Evolutionary conservation across 2,113 vertebrate species (phyloP).

Genomic region (Dicentrarchus labrax): DNA sequence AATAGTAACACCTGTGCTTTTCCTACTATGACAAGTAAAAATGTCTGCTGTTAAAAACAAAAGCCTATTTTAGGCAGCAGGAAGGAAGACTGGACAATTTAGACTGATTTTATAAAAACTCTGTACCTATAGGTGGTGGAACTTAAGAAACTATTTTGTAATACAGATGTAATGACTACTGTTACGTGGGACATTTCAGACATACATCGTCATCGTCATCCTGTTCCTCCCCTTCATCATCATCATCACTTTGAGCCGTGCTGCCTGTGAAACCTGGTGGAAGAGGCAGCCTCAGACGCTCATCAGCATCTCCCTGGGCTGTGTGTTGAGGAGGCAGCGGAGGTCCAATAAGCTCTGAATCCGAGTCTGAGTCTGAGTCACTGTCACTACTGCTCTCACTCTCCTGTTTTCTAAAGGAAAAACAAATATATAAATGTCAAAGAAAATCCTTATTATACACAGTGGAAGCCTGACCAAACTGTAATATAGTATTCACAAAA

Average conservation of each 20-base stretch:
- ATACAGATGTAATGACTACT: not conserved
- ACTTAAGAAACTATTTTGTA: not conserved
- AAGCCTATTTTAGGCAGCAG: not conserved
- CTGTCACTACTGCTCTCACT: slow-evolving; percentile 69
- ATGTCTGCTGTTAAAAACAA: not conserved
- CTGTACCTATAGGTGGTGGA: not conserved
- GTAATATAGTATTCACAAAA: not conserved
- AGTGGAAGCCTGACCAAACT: not conserved
- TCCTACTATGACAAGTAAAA: not conserved
- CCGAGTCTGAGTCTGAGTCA: slow-evolving; percentile 79
- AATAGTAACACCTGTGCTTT: not conserved
- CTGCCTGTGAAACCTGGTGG: slow-evolving; percentile 85
- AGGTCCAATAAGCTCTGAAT: slow-evolving; percentile 83
- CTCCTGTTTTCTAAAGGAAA: slow-evolving; percentile 66
- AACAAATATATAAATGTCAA: not conserved
- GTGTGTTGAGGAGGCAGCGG: slow-evolving; percentile 76
- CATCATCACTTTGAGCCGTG: slow-evolving; percentile 78
- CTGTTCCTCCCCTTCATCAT: slow-evolving; percentile 72
- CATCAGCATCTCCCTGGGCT: slow-evolving; percentile 72
- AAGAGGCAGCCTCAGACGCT: slow-evolving; percentile 85
- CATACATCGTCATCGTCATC: slow-evolving; percentile 89
- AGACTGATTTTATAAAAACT: not conserved
- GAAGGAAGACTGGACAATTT: not conserved
- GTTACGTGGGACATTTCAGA: slow-evolving; percentile 47
- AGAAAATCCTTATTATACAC: not conserved